These are phyloP conservation scores for Sapayoa aenigma DNA, from an alignment of 2,113 vertebrate genomes.

Conservation along the genomic window DNA sequence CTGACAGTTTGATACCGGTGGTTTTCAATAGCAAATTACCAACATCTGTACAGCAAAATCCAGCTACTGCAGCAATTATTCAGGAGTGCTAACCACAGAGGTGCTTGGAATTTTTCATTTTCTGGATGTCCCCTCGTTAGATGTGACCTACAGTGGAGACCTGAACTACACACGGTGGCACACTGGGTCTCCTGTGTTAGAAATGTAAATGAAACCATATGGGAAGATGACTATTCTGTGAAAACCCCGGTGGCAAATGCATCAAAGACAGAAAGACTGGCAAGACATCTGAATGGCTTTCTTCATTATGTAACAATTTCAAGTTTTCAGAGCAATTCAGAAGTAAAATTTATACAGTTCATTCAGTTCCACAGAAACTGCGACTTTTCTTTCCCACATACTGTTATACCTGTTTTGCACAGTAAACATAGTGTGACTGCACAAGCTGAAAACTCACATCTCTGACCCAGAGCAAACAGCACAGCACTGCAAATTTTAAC, in stretches of 20 bases:
- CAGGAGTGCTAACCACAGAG: not conserved
- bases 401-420: not conserved
- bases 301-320: conserved; percentile 15
- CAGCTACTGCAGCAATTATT: conserved; percentile 35
- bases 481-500: not conserved
- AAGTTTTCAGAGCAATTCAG: conserved; percentile 36
- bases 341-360: not conserved
- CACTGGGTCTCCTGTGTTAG: not conserved
- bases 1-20: conserved; percentile 50
- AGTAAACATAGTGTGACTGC: not conserved
- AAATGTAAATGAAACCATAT: conserved; percentile 28
- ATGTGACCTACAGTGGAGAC: not conserved
- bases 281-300: conserved; percentile 25
- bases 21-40: conserved; percentile 65
- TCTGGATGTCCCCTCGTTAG: not conserved
- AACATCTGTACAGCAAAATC: conserved; percentile 37
- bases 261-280: conserved; percentile 38
- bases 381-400: not conserved
- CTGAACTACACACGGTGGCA: not conserved
- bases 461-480: not conserved
- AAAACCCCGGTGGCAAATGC: conserved; percentile 9
- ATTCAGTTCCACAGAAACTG: not conserved
- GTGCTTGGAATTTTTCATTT: conserved; percentile 11
- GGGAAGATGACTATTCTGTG: conserved; percentile 34
- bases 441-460: not conserved